Evolutionary conservation across 92 coral and sea anemone genomes (phyloP), one percentile per base, ranked within the genome.

Genomic region (Umimayanthus chanpuru): DNA sequence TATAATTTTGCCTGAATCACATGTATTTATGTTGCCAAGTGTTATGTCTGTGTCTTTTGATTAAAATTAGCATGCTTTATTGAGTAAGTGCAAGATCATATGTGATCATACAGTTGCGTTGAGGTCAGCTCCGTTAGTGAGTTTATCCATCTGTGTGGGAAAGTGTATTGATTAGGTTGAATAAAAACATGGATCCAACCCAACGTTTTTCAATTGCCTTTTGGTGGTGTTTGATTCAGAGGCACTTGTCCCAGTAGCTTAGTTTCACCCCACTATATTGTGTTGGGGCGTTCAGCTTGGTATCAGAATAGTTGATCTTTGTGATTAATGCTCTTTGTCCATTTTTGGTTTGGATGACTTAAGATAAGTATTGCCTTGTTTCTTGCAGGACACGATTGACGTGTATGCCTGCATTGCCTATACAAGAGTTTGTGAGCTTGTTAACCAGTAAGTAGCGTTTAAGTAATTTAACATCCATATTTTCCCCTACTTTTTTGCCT

Each of bases 371-470:
- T 18, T 38, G 39, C 65, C 73, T 30, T 88, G 73, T 64, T 67
- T 72, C 65, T 87, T 39, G 5, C 82, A 96, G 98, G 90, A 81
- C 71, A 91, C 93, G 87, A 92, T 96, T 70, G 98, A 96, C 70
- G 93, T 92, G 40, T 93, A 76, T 61, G 39, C 95, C 16, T 56
- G 88, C 50, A 21, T 88, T 71, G 93, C 74, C 55, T 92, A 93
- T 80, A 89, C 85, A 21, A 94, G 94, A 88, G 85, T 91, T 36
- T 81, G 85, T 20, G 77, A 91, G 16, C 73, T 96, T 55, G 83
- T 92, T 32, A 88, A 92, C 85, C 96, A 95, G 98, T 96, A 93
- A 96, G 98, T 64, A 5, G 26, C 26, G 14, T 53, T 20, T 61
- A 26, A 56, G 7, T 11, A 26, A 3, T 14, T 25, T 77, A 32